Evolutionary conservation across 2,888 invertebrate genomes (phyloP), one percentile per base, ranked within the genome.

Genomic region (Trimorus sp.): DNA sequence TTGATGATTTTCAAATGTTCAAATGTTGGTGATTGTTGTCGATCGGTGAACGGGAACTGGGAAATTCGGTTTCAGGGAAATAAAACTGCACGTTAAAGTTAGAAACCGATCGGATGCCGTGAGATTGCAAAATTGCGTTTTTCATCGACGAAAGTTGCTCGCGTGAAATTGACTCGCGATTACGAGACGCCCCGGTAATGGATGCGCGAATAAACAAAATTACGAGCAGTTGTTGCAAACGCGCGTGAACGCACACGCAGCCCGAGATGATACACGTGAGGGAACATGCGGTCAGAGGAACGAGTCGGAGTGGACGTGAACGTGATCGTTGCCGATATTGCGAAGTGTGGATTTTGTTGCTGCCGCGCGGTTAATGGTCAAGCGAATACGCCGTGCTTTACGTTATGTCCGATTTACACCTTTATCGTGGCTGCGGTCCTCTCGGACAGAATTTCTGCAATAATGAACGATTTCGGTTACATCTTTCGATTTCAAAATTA

Each of bases 301-400:
- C 86, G 85, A 86, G 86, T 83, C 87, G 65, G n/a, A 83, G 63
- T 84, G 80, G 78, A 82, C 85, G 84, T 70, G 84, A 86, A 89
- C 89, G 89, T 90, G 87, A 89, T 86, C 86, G 87, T 87, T 84
- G 84, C 83, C 88, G 85, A 86, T 85, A 89, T 88, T 89, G 87
- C 86, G 87, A 87, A 87, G 86, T 87, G 84, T 85, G 84, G 84
- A 56, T 73, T 82, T 71, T 65, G 54, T 82, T 88, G 87, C 86
- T 86, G 82, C 58, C 81, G 73, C 68, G 75, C 73, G 80, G 65
- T 48, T 76, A 85, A 85, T 89, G 89, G 89, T 90, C 89, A 90
- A 88, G 87, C 88, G 88, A 90, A 89, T 89, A 87, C 84, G 80
- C 78, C 84, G 42, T 48, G 16, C n/a, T n/a, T 26, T 53, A 58